A percentile compares a stretch with the other conserved stretches of the same genome.
Conservation (phyloP, 2,888 invertebrate species). For the Thereva unica region DNA sequence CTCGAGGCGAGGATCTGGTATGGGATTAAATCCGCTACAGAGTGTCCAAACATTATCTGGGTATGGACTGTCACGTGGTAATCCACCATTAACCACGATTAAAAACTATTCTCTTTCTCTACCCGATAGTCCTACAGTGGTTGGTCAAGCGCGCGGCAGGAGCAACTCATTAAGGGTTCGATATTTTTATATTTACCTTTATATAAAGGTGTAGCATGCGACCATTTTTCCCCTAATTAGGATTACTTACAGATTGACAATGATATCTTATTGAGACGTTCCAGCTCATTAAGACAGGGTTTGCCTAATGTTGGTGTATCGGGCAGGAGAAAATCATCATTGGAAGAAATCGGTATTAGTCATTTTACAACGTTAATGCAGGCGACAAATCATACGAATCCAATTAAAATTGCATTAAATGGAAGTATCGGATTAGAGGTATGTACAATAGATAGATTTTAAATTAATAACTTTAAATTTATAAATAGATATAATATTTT, state of each 20-base stretch:
- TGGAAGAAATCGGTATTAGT: constrained; percentile 83
- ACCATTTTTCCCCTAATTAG: background rate
- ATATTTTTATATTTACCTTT: constrained; percentile 48
- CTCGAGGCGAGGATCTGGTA: constrained; percentile 72
- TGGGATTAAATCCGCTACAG: constrained; percentile 62
- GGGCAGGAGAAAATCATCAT: constrained; percentile 75
- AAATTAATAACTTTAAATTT: background rate
- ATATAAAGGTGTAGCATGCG: background rate
- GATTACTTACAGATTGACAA: constrained; percentile 64
- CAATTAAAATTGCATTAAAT: constrained; percentile 83
- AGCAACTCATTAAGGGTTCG: constrained; percentile 83
- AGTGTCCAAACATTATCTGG: constrained; percentile 61
- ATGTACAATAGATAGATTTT: constrained; percentile 43
- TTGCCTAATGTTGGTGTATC: constrained; percentile 66
- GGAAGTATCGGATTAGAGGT: constrained; percentile 82
- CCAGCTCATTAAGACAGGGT: constrained; percentile 83
- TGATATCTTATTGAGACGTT: constrained; percentile 79
- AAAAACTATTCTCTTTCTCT: constrained; percentile 88
- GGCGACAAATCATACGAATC: constrained; percentile 70
- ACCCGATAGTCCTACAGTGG: constrained; percentile 85
- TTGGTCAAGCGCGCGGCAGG: constrained; percentile 76
- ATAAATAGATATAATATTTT: no score
- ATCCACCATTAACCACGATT: constrained; percentile 78
- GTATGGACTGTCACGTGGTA: constrained; percentile 67
- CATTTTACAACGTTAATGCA: constrained; percentile 73